Percentiles rank a stretch among this genome's conserved stretches.
phyloP scores from a whole-genome alignment of 2,888 invertebrate genomes.

The Clistopyga incitator region DNA sequence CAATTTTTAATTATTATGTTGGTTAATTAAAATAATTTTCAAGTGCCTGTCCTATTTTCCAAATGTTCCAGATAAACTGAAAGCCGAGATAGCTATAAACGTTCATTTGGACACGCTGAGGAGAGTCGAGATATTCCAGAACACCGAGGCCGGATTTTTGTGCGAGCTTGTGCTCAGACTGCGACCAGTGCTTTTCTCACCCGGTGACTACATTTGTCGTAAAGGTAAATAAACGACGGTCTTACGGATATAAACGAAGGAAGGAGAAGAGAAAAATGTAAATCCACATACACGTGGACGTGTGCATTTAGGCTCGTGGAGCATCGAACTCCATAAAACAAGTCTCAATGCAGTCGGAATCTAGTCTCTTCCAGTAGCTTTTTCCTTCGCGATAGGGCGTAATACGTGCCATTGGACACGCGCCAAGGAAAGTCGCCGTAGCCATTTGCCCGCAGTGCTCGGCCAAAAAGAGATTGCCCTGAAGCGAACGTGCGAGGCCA shows the following conservation, averaged over 20 bases:
- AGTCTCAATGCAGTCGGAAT: slow-evolving; percentile 23
- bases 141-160: slow-evolving; percentile 99
- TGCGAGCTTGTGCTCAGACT: slow-evolving; percentile 98
- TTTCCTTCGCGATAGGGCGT: slow-evolving; percentile 44
- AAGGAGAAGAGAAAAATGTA: neutral
- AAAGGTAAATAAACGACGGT: slow-evolving; percentile 90
- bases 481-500: slow-evolving; percentile 47
- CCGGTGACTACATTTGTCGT: slow-evolving; percentile 99
- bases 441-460: slow-evolving; percentile 8
- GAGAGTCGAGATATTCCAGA: slow-evolving; percentile 99
- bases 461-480: slow-evolving; percentile 56
- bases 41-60: slow-evolving; percentile 1
- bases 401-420: slow-evolving; percentile 51
- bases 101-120: slow-evolving; percentile 99
- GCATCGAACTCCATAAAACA: slow-evolving; percentile 20
- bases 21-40: neutral
- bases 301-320: neutral
- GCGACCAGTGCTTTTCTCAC: slow-evolving; percentile 98
- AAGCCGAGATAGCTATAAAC: slow-evolving; percentile 99
- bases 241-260: neutral
- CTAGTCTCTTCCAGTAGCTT: neutral
- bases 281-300: too few species aligned
- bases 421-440: slow-evolving; percentile 55
- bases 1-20: too few species aligned
- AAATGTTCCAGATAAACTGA: slow-evolving; percentile 91